phyloP scores from a whole-genome alignment of 2,888 invertebrate genomes.

The Pilophorus perplexus region DNA sequence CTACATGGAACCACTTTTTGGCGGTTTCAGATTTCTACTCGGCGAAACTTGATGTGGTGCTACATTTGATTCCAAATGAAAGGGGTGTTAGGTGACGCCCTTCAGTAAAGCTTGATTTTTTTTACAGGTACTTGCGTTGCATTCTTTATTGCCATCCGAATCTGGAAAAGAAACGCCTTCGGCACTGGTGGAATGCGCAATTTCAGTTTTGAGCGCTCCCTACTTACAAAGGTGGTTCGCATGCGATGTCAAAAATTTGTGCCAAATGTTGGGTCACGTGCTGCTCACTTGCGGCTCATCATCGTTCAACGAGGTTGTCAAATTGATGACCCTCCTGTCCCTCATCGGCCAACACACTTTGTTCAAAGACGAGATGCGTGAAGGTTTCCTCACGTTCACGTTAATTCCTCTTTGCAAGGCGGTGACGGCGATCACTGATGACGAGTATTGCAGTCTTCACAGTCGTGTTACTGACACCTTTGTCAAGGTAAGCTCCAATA shows the following conservation, averaged over 20 bases:
- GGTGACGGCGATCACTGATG: slow-evolving; percentile 11
- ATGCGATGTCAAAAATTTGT: slow-evolving; percentile 36
- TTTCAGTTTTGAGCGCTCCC: slow-evolving; percentile 23
- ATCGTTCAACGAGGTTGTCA: slow-evolving; percentile 10
- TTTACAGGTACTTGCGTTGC: slow-evolving; percentile 7
- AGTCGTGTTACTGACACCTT: neutral
- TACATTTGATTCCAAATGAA: too few species aligned
- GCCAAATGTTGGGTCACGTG: slow-evolving; percentile 13
- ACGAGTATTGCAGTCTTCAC: slow-evolving; percentile 11
- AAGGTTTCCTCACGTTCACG: slow-evolving; percentile 23
- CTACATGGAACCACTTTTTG: too few species aligned
- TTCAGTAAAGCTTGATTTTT: too few species aligned
- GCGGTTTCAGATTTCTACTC: too few species aligned
- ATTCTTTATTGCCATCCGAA: neutral
- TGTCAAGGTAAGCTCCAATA: slow-evolving; percentile 15
- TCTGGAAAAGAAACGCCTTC: neutral
- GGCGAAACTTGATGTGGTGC: too few species aligned
- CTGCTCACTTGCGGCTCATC: slow-evolving; percentile 1
- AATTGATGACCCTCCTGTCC: slow-evolving; percentile 25
- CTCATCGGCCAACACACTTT: slow-evolving; percentile 30
- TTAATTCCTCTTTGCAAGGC: slow-evolving; percentile 36
- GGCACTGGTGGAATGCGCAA: slow-evolving; percentile 12
- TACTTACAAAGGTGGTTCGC: slow-evolving; percentile 43
- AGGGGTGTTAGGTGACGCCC: too few species aligned
- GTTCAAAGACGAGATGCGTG: slow-evolving; percentile 40